Conservation (phyloP, 2,888 invertebrate genomes). For the Diachrysia chrysitis region DNA sequence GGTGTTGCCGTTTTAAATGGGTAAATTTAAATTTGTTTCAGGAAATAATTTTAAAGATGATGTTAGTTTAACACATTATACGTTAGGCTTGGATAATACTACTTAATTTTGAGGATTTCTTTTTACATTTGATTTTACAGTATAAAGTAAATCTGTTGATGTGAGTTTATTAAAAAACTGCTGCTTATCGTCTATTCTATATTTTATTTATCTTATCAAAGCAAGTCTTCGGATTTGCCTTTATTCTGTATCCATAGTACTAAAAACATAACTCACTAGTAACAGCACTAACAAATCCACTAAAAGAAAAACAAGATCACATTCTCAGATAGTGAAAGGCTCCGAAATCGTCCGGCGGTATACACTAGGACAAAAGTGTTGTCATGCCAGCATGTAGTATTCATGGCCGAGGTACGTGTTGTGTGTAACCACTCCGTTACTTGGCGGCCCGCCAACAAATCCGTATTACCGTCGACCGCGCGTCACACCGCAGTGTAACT, state of each 20-base stretch:
- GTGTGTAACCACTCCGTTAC: constrained; percentile 58
- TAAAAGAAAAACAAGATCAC: constrained; percentile 42
- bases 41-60: constrained; percentile 25
- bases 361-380: constrained; percentile 52
- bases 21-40: constrained; percentile 40
- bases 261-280: too few relatives aligned
- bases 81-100: not conserved
- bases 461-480: constrained; percentile 65
- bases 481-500: constrained; percentile 67
- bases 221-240: not conserved
- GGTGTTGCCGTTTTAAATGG: constrained; percentile 23
- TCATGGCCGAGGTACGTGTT: constrained; percentile 51
- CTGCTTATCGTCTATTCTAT: too few relatives aligned
- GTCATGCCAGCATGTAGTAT: constrained; percentile 57
- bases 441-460: constrained; percentile 80
- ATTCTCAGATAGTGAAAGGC: constrained; percentile 39
- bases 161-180: too few relatives aligned
- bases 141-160: too few relatives aligned
- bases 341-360: constrained; percentile 40
- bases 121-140: too few relatives aligned
- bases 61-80: not conserved
- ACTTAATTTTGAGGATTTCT: not conserved
- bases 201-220: too few relatives aligned
- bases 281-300: not conserved
- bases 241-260: not conserved